phyloP scores from a whole-genome alignment of 1,140 invertebrate genomes.

The Bombus huntii region DNA sequence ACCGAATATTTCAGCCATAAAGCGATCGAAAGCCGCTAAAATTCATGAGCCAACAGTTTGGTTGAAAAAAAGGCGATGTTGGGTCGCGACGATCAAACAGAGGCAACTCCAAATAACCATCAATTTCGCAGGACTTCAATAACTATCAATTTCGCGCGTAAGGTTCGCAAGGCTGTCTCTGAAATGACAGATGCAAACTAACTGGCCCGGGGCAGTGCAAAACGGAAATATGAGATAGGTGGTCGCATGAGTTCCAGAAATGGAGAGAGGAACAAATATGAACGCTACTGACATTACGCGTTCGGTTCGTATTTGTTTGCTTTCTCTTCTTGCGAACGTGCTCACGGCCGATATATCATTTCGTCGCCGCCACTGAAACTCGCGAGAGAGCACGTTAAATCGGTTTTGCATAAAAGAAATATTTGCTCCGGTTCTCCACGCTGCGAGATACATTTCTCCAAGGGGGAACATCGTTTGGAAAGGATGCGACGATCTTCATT shows the following conservation, averaged over 20 bases:
- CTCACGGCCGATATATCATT: slow-evolving; percentile 26
- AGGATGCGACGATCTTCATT: not conserved
- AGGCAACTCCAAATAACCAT: slow-evolving; percentile 10
- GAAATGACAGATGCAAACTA: slow-evolving; percentile 35
- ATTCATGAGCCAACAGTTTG: not conserved
- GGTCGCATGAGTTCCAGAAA: not conserved
- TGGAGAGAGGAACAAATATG: slow-evolving; percentile 24
- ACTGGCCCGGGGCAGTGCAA: slow-evolving; percentile 8
- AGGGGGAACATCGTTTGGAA: not conserved
- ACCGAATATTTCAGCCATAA: not conserved
- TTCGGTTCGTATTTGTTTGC: slow-evolving; percentile 24
- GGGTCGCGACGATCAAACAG: slow-evolving; percentile 1
- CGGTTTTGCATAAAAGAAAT: slow-evolving; percentile 45
- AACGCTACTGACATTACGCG: slow-evolving; percentile 22
- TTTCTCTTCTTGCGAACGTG: slow-evolving; percentile 30
- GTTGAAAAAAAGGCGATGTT: not conserved
- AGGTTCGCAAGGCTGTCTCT: not conserved
- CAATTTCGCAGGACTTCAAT: slow-evolving; percentile 28
- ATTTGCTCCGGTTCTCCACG: slow-evolving; percentile 19
- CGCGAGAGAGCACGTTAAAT: slow-evolving; percentile 15
- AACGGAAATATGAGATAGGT: slow-evolving; percentile 42
- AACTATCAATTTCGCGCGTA: slow-evolving; percentile 6
- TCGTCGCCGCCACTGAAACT: slow-evolving; percentile 20
- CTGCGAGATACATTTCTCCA: not conserved
- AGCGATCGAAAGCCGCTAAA: too few relatives aligned